Conservation (phyloP, 2,113 vertebrate species). For the Macquaria ambigua region DNA sequence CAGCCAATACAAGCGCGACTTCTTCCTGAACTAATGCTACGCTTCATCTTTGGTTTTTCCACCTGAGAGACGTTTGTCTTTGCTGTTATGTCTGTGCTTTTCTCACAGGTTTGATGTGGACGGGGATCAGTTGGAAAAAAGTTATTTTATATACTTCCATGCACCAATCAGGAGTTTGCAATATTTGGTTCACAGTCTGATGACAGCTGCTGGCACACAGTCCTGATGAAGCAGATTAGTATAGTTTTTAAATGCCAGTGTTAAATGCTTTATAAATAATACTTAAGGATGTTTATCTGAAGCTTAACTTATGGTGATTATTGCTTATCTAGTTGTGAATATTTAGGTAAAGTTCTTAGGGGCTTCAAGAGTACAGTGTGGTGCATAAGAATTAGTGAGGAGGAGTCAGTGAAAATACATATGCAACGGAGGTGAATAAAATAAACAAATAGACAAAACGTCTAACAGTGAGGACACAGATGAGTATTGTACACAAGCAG, state of each 20-base stretch:
- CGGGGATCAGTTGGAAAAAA: not conserved
- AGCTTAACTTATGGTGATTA: not conserved
- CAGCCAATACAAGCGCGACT: not conserved
- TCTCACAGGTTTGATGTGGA: too few relatives aligned
- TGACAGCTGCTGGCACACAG: constrained; percentile 19
- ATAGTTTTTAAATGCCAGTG: not conserved
- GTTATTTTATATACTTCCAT: not conserved
- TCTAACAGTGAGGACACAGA: constrained; percentile 9
- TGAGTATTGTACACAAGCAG: constrained; percentile 2
- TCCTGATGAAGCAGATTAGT: not conserved
- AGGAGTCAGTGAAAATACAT: not conserved
- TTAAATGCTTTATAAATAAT: not conserved
- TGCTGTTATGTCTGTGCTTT: too few relatives aligned
- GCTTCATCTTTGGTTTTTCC: not conserved
- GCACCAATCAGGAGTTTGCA: constrained; percentile 1
- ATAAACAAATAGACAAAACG: not conserved
- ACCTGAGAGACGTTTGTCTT: too few relatives aligned
- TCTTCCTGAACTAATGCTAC: too few relatives aligned
- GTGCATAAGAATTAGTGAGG: not conserved
- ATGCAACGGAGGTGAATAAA: not conserved
- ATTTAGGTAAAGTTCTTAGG: not conserved
- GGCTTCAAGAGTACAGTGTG: not conserved
- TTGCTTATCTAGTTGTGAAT: not conserved
- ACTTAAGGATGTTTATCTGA: not conserved
- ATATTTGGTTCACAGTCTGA: not conserved